Evolutionary conservation across 2,113 vertebrate species (phyloP).

Genomic region (Paradoxurus hermaphroditus): DNA sequence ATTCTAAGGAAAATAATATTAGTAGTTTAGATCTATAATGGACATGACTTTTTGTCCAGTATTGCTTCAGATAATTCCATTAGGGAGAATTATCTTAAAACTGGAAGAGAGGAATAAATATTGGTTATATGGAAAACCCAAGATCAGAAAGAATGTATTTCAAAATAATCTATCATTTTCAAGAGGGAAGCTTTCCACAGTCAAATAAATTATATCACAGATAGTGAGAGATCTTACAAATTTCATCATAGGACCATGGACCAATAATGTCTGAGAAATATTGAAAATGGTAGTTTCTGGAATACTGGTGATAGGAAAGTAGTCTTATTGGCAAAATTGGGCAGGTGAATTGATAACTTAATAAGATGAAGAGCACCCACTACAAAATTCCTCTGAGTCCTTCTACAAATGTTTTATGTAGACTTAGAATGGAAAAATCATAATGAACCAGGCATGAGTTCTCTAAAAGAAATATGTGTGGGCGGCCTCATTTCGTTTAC

Average conservation of each 20-base stretch:
- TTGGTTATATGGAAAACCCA: not conserved
- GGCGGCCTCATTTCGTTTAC: conserved; percentile 17
- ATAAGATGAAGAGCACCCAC: not conserved
- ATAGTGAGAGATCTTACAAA: not conserved
- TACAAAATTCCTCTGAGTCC: not conserved
- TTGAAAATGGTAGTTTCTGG: not conserved
- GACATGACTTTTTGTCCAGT: not conserved
- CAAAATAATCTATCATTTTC: not conserved
- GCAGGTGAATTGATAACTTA: not conserved
- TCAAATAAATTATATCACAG: not conserved
- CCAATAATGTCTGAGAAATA: not conserved
- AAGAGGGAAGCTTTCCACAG: not conserved
- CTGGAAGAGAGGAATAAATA: not conserved
- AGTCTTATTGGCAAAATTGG: not conserved
- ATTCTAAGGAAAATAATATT: not conserved
- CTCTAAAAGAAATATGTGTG: not conserved
- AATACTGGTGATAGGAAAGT: not conserved
- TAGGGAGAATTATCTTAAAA: conserved; percentile 13
- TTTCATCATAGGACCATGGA: not conserved
- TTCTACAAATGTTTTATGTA: not conserved
- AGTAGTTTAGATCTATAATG: not conserved
- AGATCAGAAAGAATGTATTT: not conserved
- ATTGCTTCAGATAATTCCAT: not conserved
- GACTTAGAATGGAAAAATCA: not conserved
- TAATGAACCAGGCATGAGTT: not conserved